Evolutionary conservation across 2,888 invertebrate species (phyloP).

Genomic region (Mesochorus sp.): DNA sequence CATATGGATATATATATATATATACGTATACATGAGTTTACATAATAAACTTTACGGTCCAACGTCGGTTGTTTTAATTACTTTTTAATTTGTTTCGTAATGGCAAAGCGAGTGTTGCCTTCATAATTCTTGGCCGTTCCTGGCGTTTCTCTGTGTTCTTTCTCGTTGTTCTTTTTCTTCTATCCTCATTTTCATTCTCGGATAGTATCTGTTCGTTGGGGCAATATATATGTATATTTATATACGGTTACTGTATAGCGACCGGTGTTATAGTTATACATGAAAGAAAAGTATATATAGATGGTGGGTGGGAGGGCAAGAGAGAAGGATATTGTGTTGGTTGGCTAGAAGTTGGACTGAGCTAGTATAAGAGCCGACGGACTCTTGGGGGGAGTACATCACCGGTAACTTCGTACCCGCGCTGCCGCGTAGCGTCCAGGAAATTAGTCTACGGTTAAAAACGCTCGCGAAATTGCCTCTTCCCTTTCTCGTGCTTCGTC

Average conservation of each 20-base stretch:
- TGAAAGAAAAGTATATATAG: constrained; percentile 44
- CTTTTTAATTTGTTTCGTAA: constrained; percentile 79
- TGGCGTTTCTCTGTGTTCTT: constrained; percentile 36
- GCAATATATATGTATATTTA: no score
- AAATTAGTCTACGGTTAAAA: constrained; percentile 77
- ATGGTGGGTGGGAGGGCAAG: no score
- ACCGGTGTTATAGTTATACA: constrained; percentile 42
- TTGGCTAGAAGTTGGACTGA: constrained; percentile 23
- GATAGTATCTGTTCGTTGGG: constrained; percentile 27
- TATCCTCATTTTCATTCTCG: constrained; percentile 57
- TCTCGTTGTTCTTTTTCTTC: constrained; percentile 11
- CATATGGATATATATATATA: not conserved
- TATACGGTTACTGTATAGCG: no score
- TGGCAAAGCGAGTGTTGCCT: constrained; percentile 70
- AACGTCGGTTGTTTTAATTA: constrained; percentile 76
- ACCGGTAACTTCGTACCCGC: constrained; percentile 73
- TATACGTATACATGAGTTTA: not conserved
- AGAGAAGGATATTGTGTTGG: constrained; percentile 25
- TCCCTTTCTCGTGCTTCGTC: constrained; percentile 28
- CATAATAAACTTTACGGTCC: constrained; percentile 16
- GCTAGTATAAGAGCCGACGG: constrained; percentile 39
- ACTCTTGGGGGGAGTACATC: constrained; percentile 76
- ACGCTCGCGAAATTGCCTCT: constrained; percentile 62
- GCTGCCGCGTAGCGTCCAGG: constrained; percentile 66
- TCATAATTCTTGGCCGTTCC: constrained; percentile 69